These are phyloP conservation scores for Alaudala cheleensis DNA, from an alignment of 2,113 vertebrate genomes.

Conservation along the genomic window DNA sequence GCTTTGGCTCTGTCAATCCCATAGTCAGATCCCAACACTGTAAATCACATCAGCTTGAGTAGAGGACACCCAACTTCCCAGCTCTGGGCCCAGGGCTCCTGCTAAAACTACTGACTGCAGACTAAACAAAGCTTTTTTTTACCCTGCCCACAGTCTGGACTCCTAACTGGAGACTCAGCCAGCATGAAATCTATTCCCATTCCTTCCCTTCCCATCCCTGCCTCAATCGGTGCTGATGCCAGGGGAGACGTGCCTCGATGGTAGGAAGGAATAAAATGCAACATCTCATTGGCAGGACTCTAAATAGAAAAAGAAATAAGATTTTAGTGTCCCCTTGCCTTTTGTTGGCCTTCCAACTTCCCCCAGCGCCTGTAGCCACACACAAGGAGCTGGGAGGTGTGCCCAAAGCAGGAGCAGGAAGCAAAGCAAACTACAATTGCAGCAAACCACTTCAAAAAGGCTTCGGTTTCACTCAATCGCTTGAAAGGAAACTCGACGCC, in stretches of 20 bases:
- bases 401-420: slow-evolving; percentile 27
- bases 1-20: background rate
- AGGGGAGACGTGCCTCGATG: background rate
- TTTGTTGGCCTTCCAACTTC: background rate
- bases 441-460: slow-evolving; percentile 43
- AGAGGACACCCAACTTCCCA: background rate
- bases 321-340: slow-evolving; percentile 4
- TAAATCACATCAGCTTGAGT: background rate
- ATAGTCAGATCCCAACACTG: background rate
- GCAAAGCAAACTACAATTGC: background rate
- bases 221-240: background rate
- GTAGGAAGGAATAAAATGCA: background rate
- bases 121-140: background rate
- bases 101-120: background rate
- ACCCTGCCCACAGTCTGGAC: background rate
- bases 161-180: background rate
- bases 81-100: background rate
- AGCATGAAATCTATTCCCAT: background rate
- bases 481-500: background rate
- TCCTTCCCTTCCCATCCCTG: background rate
- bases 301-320: background rate
- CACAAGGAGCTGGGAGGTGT: background rate
- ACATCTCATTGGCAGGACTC: background rate
- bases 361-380: background rate
- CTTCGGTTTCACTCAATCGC: background rate